Evolutionary conservation across 2,797 vertebrate genomes (phyloP).

Genomic region (Anas capensis): DNA sequence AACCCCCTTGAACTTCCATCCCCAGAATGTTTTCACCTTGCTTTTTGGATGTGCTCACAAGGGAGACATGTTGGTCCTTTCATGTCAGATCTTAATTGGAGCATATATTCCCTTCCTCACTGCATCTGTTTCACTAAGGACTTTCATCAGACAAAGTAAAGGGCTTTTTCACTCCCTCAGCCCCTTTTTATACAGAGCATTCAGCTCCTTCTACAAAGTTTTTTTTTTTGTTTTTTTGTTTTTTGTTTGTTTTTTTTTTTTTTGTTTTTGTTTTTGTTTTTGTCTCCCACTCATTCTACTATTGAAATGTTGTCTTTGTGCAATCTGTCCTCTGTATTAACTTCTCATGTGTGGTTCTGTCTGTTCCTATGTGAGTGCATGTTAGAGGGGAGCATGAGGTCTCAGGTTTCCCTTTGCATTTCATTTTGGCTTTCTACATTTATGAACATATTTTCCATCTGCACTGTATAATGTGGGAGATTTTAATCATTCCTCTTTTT

Average conservation of each 20-base stretch:
- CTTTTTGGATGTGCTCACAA: constrained; percentile 58
- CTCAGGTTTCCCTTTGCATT: not conserved
- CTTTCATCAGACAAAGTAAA: constrained; percentile 45
- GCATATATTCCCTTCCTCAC: constrained; percentile 47
- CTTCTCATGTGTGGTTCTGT: not conserved
- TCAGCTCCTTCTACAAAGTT: constrained; percentile 52
- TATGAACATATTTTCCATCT: not conserved
- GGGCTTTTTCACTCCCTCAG: constrained; percentile 43
- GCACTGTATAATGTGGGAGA: not conserved
- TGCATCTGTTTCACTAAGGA: constrained; percentile 57
- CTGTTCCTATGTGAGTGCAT: not conserved
- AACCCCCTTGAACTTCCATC: constrained; percentile 47
- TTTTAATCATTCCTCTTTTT: constrained; percentile 6
- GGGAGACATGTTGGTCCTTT: constrained; percentile 50
- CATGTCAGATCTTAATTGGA: constrained; percentile 66
- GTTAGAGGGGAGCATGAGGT: not conserved
- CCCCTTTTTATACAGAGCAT: constrained; percentile 25
- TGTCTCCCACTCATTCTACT: constrained; percentile 21
- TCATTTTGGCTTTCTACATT: not conserved
- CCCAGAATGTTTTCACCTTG: constrained; percentile 61
- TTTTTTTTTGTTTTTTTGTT: not conserved
- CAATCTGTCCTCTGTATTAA: constrained; percentile 31
- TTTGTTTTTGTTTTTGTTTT: not conserved
- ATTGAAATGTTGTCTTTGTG: constrained; percentile 60
- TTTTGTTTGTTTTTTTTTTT: not conserved